Conservation (phyloP, 2,797 vertebrate species). For the Enteromius treurensis region DNA sequence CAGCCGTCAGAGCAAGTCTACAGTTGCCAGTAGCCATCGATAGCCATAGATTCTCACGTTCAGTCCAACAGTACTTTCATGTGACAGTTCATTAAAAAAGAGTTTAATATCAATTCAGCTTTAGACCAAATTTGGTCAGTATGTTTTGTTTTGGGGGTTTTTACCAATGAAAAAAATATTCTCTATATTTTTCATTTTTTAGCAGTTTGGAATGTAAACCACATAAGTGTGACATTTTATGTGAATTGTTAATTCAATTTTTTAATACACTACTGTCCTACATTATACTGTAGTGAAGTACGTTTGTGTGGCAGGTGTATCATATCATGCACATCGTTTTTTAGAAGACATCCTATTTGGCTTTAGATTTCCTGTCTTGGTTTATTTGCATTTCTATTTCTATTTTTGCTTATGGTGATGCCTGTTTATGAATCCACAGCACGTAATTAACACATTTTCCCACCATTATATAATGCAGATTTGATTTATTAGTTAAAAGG, state of each 20-base stretch:
- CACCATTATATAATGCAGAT: background rate
- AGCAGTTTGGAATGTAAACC: background rate
- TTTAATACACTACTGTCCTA: background rate
- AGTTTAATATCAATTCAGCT: background rate
- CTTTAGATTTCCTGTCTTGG: background rate
- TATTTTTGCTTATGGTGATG: background rate
- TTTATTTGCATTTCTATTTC: background rate
- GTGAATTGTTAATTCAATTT: background rate
- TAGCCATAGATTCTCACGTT: background rate
- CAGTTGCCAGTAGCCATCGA: background rate
- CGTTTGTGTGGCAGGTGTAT: background rate
- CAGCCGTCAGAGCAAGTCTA: background rate
- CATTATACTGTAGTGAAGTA: background rate
- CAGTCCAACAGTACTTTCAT: background rate
- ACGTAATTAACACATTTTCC: too few relatives aligned
- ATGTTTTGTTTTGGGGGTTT: background rate
- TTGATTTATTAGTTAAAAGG: background rate
- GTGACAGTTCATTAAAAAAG: background rate
- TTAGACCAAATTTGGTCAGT: background rate
- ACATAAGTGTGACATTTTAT: too few relatives aligned
- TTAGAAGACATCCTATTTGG: background rate
- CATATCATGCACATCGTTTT: background rate
- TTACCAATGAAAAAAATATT: too few relatives aligned
- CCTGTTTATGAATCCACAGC: background rate
- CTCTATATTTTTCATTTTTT: too few relatives aligned